A percentile compares a stretch with the other conserved stretches of the same genome.
Conservation (phyloP, 2,113 vertebrate genomes). For the Syngnathus floridae region DNA sequence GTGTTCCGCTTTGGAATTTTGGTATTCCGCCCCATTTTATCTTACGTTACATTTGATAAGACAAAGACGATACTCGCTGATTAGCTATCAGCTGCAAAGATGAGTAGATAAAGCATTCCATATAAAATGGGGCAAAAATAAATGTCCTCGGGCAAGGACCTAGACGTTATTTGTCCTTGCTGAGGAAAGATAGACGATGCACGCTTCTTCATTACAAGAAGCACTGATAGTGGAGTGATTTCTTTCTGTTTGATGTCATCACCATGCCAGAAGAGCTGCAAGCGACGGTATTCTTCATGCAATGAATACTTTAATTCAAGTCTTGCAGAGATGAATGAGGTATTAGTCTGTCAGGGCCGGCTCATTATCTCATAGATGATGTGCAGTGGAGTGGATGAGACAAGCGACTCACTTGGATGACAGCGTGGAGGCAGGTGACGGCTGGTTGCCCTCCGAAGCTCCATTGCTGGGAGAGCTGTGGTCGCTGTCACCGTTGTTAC, state of each 20-base stretch:
- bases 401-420: slow-evolving; percentile 85
- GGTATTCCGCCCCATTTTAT: slow-evolving; percentile 36
- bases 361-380: slow-evolving; percentile 44
- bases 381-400: slow-evolving; percentile 3
- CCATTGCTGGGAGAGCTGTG: slow-evolving; percentile 95
- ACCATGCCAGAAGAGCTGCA: slow-evolving; percentile 26
- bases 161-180: slow-evolving; percentile 62
- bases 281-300: slow-evolving; percentile 44
- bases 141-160: slow-evolving; percentile 22
- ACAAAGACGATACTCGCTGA: slow-evolving; percentile 26
- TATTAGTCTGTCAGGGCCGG: slow-evolving; percentile 48
- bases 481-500: slow-evolving; percentile 95
- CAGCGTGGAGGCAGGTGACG: slow-evolving; percentile 90
- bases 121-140: slow-evolving; percentile 48
- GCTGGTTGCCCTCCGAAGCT: slow-evolving; percentile 95
- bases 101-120: slow-evolving; percentile 43
- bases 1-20: not conserved
- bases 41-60: slow-evolving; percentile 41
- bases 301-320: slow-evolving; percentile 46
- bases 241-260: slow-evolving; percentile 48
- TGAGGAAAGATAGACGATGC: slow-evolving; percentile 48
- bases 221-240: slow-evolving; percentile 43
- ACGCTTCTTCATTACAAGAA: slow-evolving; percentile 36
- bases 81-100: slow-evolving; percentile 23
- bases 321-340: slow-evolving; percentile 34